Percentiles rank a stretch among this genome's conserved stretches.
Evolutionary conservation across 2,888 invertebrate genomes (phyloP).

Genomic region (Andricus quercusramuli): DNA sequence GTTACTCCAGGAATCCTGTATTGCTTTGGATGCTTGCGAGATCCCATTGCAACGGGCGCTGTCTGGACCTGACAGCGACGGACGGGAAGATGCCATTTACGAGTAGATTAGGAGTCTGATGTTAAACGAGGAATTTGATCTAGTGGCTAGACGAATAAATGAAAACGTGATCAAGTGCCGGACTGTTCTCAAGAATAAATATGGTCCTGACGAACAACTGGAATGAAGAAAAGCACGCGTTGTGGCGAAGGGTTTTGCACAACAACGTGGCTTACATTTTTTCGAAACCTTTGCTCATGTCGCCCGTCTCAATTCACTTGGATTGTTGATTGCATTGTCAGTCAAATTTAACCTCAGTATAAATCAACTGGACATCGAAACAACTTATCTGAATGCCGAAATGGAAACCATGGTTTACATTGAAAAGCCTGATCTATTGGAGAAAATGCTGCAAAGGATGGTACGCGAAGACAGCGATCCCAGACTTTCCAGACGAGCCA

Average conservation of each 20-base stretch:
- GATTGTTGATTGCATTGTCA: slow-evolving; percentile 51
- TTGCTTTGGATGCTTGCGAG: too few relatives aligned
- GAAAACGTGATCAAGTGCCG: slow-evolving; percentile 45
- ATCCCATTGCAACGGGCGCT: too few relatives aligned
- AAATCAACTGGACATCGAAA: too few relatives aligned
- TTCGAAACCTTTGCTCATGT: slow-evolving; percentile 55
- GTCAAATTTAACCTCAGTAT: slow-evolving; percentile 13
- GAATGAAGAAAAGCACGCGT: slow-evolving; percentile 54
- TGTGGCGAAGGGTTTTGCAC: slow-evolving; percentile 54
- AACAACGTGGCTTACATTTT: slow-evolving; percentile 55
- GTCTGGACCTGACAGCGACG: too few relatives aligned
- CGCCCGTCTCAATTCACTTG: slow-evolving; percentile 47
- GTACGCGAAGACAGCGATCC: too few relatives aligned
- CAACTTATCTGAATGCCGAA: too few relatives aligned
- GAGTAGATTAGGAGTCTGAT: too few relatives aligned
- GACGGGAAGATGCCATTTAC: too few relatives aligned
- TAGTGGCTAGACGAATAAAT: slow-evolving; percentile 1
- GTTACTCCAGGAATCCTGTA: too few relatives aligned
- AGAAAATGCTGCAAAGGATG: too few relatives aligned
- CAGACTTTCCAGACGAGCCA: too few relatives aligned
- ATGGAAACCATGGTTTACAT: slow-evolving; percentile 43
- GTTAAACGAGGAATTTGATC: too few relatives aligned
- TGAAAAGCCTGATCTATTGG: slow-evolving; percentile 48
- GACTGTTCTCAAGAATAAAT: slow-evolving; percentile 50
- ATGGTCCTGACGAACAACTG: slow-evolving; percentile 45